Base-by-base conservation (phyloP, 2,888 invertebrate genomes). In the Helleia helle region DNA sequence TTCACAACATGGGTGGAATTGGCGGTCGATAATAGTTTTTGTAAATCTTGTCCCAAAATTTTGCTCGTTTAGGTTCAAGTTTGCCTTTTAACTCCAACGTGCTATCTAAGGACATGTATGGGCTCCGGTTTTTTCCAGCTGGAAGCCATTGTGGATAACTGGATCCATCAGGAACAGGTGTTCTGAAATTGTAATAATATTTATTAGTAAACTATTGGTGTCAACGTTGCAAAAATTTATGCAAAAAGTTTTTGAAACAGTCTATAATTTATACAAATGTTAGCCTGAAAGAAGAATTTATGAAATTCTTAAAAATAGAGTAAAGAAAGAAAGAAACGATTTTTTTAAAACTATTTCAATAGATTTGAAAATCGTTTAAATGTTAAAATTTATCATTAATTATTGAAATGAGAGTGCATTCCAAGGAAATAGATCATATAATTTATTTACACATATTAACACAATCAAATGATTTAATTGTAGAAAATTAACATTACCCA, bases 1-100 rank as follows among this genome's bases (percentile, higher is more conserved):
- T 29, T 34, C 41, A 41, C 29, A 17, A 40, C 22, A 12, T 40
- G 8, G 38, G 38, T 14, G 38, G 38, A 8, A 22, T 13, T 5
- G 38, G 38, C 9, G 6, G n/a, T 1, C 29, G 22, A 9, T 38
- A 22, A 22, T 38, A 29, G 29, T 29, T 38, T 7, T 14, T 13
- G 14, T 38, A 38, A 8, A 38, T 38, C 6, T 13, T 13, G 8
- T 38, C 29, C 38, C 38, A 38, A 14, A 38, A 38, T 9, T 22
- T 22, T 13, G 14, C 38, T 11, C 28, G 13, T 6, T 24, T n/a
- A n/a, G n/a, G 4, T 8, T 29, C 5, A 6, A 38, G 22, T 7
- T 9, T 22, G 6, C n/a, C 28, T 12, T 26, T 22, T 4, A 38
- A 12, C 13, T 12, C 8, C 8, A 38, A 15, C 4, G 28, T 29